Conservation (phyloP, 2,113 vertebrate genomes). For the Rhinogobius similis region DNA sequence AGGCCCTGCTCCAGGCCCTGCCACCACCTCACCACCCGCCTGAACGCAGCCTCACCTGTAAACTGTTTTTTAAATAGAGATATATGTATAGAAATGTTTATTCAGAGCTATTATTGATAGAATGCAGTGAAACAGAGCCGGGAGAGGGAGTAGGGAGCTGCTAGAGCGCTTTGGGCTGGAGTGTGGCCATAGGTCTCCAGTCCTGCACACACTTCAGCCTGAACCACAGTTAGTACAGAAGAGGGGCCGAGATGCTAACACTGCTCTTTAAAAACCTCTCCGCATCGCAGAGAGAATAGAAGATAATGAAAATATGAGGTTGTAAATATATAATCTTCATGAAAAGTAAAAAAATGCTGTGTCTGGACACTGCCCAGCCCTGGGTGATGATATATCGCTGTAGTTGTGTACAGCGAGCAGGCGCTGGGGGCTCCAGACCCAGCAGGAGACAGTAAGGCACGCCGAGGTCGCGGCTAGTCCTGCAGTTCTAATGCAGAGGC, state of each 20-base stretch:
- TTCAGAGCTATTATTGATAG: conserved; percentile 82
- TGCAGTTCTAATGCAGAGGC: conserved; percentile 82
- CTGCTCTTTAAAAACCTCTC: conserved; percentile 73
- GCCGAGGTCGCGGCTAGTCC: conserved; percentile 70
- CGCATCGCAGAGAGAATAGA: conserved; percentile 57
- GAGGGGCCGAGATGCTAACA: conserved; percentile 81
- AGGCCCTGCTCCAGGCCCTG: conserved; percentile 11
- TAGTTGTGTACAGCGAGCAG: conserved; percentile 39
- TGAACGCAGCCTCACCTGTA: conserved; percentile 76
- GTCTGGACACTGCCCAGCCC: conserved; percentile 52
- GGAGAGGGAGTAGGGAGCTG: conserved; percentile 68
- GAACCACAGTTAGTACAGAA: conserved; percentile 46
- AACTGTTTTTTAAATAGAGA: conserved; percentile 78
- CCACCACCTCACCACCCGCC: conserved; percentile 65
- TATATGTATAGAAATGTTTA: conserved; percentile 85
- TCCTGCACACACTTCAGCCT: conserved; percentile 23
- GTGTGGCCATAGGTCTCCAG: conserved; percentile 16
- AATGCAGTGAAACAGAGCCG: conserved; percentile 75
- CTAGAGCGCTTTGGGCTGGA: conserved; percentile 30
- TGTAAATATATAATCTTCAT: conserved; percentile 84
- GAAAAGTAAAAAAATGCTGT: conserved; percentile 71
- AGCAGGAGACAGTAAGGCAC: conserved; percentile 72
- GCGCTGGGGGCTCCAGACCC: conserved; percentile 49
- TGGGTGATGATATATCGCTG: conserved; percentile 44
- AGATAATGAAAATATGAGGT: conserved; percentile 71